Evolutionary conservation across 2,797 vertebrate species (phyloP), one percentile per base, ranked within the genome.

Genomic region (Darevskia nairensis): DNA sequence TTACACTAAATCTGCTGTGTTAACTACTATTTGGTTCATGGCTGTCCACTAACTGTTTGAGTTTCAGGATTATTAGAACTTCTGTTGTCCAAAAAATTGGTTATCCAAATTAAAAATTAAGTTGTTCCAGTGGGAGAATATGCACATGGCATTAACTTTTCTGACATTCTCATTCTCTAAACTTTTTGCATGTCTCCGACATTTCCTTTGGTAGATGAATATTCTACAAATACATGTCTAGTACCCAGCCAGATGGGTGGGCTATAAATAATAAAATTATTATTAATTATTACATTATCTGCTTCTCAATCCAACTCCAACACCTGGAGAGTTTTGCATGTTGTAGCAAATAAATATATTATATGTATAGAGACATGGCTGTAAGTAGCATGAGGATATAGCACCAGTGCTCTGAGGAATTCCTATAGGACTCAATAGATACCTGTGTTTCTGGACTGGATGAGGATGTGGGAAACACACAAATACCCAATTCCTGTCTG

Each of bases 41-140:
- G 21, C 93, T 95, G 94, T 92, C 89, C 61, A 27, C 88, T 80
- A 90, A 77, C 61, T 89, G 94, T 41, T 46, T 41, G 35, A 82
- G 76, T 80, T 83, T 6, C 41, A 17, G 92, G 91, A 68, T 75
- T 59, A 90, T 35, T 88, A 84, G 76, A 89, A 87, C 89, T 85
- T 44, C 77, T 77, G 23, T 41, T 86, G 46, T 21, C 75, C 11
- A 13, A 19, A 66, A 25, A 29, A 25, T 61, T 72, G 39, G 8
- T 23, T 85, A 41, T 5, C 59, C 59, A 50, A 19, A 39, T 39
- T 10, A 10, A 6, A 76, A 5, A 2, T 46, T 39, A 25, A 74
- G 50, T 29, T 64, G 15, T 32, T 81, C 21, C 44, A 27, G 17
- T 83, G 74, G 64, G 29, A 21, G 55, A 41, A 68, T 68, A 83